Evolutionary conservation across 1,140 invertebrate species (phyloP).

Genomic region (Gonioctena quinquepunctata): DNA sequence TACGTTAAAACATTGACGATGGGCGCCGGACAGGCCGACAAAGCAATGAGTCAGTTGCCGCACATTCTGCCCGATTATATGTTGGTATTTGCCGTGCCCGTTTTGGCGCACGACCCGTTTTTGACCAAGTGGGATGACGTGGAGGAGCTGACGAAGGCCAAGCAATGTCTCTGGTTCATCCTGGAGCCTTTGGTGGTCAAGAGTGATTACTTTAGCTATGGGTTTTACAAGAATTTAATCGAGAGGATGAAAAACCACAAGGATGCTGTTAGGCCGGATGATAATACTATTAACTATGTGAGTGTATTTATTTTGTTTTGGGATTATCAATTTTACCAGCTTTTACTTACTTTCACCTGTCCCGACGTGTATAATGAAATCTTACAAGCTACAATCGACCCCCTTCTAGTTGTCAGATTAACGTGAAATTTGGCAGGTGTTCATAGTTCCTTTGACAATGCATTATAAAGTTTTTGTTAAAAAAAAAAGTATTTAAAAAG

Average conservation of each 20-base stretch:
- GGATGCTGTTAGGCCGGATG: conserved; percentile 81
- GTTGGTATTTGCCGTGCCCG: conserved; percentile 90
- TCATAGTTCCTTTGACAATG: no score
- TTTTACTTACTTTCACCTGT: no score
- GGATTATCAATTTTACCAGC: no score
- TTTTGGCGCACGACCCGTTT: conserved; percentile 88
- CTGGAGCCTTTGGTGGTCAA: conserved; percentile 91
- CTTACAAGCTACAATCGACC: no score
- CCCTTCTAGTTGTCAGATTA: no score
- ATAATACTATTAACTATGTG: conserved; percentile 81
- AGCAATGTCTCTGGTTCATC: conserved; percentile 90
- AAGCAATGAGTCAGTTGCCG: conserved; percentile 73
- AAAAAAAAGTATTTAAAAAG: no score
- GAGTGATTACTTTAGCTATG: conserved; percentile 92
- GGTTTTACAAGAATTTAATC: conserved; percentile 93
- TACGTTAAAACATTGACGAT: conserved; percentile 82
- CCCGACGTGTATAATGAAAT: no score
- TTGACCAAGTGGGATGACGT: conserved; percentile 74
- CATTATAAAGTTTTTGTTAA: no score
- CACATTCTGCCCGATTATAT: conserved; percentile 95
- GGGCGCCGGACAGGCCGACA: conserved; percentile 62
- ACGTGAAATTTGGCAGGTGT: no score
- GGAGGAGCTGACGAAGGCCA: conserved; percentile 74
- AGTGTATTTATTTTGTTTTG: no score
- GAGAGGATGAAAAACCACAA: conserved; percentile 92